Percentiles rank a stretch among this genome's conserved stretches.
Evolutionary conservation across 2,888 invertebrate species (phyloP).

Genomic region (Nomada ruficornis): DNA sequence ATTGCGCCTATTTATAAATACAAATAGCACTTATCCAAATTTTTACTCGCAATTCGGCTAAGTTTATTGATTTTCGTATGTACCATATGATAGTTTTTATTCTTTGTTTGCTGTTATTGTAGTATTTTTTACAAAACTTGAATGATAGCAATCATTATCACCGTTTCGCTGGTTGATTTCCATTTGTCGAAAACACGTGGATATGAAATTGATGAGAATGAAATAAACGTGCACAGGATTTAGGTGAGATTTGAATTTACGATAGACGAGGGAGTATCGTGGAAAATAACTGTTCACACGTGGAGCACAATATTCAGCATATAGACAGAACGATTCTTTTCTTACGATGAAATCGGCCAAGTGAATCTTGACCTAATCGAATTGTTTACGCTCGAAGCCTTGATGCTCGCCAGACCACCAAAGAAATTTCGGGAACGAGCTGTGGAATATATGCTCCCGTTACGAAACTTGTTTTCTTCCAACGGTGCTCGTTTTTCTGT

Average conservation of each 20-base stretch:
- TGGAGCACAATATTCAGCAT: neutral
- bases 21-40: too few species aligned
- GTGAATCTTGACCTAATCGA: slow-evolving; percentile 50
- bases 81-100: neutral
- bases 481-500: neutral
- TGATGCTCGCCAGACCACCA: slow-evolving; percentile 52
- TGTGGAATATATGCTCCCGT: slow-evolving; percentile 20
- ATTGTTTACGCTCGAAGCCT: slow-evolving; percentile 48
- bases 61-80: too few species aligned
- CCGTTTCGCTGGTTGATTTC: too few species aligned
- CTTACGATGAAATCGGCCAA: slow-evolving; percentile 30
- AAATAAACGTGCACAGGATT: neutral
- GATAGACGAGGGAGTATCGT: neutral
- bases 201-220: too few species aligned
- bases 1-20: too few species aligned
- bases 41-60: too few species aligned
- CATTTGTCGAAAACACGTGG: neutral
- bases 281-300: neutral
- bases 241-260: neutral
- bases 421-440: slow-evolving; percentile 51
- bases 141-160: too few species aligned
- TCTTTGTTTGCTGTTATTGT: neutral
- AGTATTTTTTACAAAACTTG: too few species aligned
- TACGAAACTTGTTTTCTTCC: slow-evolving; percentile 39
- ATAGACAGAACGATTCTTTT: slow-evolving; percentile 7